These are phyloP conservation scores for Ammodytes dubius DNA, from an alignment of 2,113 vertebrate species.

Conservation along the genomic window DNA sequence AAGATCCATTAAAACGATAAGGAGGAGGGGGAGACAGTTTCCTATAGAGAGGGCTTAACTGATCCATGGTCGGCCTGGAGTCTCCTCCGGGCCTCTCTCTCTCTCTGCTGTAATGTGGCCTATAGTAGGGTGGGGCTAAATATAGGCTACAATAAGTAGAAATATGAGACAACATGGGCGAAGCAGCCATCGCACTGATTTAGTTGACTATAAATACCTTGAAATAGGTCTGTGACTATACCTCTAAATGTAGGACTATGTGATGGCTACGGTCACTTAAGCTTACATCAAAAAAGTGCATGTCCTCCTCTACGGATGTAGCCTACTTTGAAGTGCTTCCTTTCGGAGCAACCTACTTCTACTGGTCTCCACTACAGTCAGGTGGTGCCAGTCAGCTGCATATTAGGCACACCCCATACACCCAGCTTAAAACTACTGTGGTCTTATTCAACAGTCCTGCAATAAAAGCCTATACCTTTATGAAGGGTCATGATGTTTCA, in stretches of 20 bases:
- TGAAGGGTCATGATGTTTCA: neutral
- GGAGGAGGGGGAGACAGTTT: conserved; percentile 13
- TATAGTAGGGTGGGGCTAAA: conserved; percentile 60
- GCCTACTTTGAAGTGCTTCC: neutral
- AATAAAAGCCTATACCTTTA: neutral
- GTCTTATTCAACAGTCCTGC: neutral
- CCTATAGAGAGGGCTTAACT: conserved; percentile 19
- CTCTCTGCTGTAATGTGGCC: conserved; percentile 41
- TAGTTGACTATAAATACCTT: neutral
- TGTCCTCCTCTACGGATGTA: neutral
- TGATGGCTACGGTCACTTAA: neutral
- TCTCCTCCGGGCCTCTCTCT: conserved; percentile 13
- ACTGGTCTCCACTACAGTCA: neutral
- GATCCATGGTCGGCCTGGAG: conserved; percentile 33
- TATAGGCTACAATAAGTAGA: conserved; percentile 24
- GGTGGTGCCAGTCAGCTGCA: neutral
- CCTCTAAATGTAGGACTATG: neutral
- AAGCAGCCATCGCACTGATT: neutral
- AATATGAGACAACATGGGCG: neutral
- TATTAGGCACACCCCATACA: neutral
- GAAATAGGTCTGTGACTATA: neutral
- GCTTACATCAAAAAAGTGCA: neutral
- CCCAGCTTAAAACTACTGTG: neutral
- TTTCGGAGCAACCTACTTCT: neutral
- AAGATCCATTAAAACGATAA: conserved; percentile 71